Evolutionary conservation across 1,140 invertebrate species (phyloP), one percentile per base, ranked within the genome.

Genomic region (Philopotamus ludificatus): DNA sequence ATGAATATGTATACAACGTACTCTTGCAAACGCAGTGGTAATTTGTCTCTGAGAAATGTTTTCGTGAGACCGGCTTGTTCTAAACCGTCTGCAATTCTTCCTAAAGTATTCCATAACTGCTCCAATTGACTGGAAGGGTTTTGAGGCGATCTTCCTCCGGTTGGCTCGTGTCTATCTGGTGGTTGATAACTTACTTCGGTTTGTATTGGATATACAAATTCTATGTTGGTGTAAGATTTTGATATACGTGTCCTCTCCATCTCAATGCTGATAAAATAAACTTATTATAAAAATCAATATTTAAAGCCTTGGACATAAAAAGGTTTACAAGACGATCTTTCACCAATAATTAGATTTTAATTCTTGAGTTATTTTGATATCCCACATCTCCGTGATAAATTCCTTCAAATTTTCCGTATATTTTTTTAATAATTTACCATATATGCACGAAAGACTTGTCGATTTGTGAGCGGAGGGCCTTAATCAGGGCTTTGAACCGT

Each of bases 21-120:
- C 68, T 60, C 50, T 54, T 70, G 61, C 60, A 70, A 59, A 21
- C 63, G 55, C 15, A 66, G 42, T 16, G 68, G 68, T 8, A 69
- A 18, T 47, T 69, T 65, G 23, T 69, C 67, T 55, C 50, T 65
- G 3, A 69, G 47, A 41, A 66, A 57, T 8, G 64, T 66, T 26
- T 66, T 65, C n/a, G 58, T 41, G 7, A 61, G 61, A 3, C 68
- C 65, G 26, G 59, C 39, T 9, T 51, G 42, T 41, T 70, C 68
- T 12, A 70, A 58, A 12, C 65, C 65, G 1, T 55, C 60, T 3
- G 68, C 68, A 0, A 64, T 42, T 49, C 22, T 21, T 10, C 45
- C 45, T 7, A 70, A 44, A 3, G 54, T 55, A 7, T 44, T 21
- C 22, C 22, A 60, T 3, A 70, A 53, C 8, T 41, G 41, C 49